Conservation (phyloP, 2,113 vertebrate genomes). For the Sisor rabdophorus region DNA sequence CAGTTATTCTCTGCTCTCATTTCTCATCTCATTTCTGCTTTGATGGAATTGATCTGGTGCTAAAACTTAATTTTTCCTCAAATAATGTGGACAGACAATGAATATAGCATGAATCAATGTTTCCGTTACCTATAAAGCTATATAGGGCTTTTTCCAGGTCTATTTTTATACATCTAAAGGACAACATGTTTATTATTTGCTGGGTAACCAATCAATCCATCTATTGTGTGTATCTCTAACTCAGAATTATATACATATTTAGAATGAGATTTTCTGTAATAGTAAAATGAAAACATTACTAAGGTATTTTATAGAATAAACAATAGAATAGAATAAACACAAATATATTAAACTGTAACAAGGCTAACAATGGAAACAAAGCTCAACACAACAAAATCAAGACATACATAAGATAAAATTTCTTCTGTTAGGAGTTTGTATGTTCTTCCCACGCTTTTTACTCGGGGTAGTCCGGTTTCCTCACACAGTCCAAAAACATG, state of each 20-base stretch:
- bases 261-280: background rate
- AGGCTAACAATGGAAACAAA: too few species aligned
- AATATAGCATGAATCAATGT: conserved; percentile 58
- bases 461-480: too few species aligned
- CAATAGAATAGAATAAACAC: too few species aligned
- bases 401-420: too few species aligned
- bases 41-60: conserved; percentile 67
- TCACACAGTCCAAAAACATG: too few species aligned
- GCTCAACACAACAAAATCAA: too few species aligned
- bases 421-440: too few species aligned
- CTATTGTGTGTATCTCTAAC: background rate
- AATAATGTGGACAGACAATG: conserved; percentile 48
- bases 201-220: background rate
- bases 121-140: conserved; percentile 45
- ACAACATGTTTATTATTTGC: background rate
- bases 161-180: background rate
- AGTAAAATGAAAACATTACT: conserved; percentile 22
- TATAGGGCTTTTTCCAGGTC: background rate
- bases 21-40: conserved; percentile 48
- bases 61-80: conserved; percentile 52
- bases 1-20: conserved; percentile 59
- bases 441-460: too few species aligned
- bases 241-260: background rate
- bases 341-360: too few species aligned
- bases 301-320: too few species aligned